These are phyloP conservation scores for Dendrolimus kikuchii DNA, from an alignment of 1,140 invertebrate genomes.

Conservation along the genomic window DNA sequence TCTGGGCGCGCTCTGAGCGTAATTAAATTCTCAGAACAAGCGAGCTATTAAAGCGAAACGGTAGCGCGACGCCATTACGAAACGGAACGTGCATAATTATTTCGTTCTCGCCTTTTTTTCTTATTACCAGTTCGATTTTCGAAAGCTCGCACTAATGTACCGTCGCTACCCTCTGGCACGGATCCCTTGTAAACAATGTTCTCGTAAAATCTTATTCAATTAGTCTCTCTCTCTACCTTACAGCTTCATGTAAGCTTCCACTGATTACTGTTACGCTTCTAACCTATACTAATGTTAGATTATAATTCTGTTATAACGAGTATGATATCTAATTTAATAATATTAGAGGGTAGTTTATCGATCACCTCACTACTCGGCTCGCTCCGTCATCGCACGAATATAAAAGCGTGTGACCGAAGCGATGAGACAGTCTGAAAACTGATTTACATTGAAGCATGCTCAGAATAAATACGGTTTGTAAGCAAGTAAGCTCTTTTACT, in stretches of 20 bases:
- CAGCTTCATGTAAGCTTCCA: conserved; percentile 21
- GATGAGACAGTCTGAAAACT: too few relatives aligned
- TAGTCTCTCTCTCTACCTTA: conserved; percentile 29
- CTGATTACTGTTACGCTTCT: not conserved
- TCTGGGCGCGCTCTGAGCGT: conserved; percentile 48
- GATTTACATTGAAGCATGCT: too few relatives aligned
- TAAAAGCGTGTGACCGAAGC: too few relatives aligned
- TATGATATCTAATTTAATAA: too few relatives aligned
- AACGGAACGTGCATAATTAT: conserved; percentile 71
- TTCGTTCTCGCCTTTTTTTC: conserved; percentile 67
- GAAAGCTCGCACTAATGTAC: conserved; percentile 57
- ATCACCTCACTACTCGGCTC: too few relatives aligned
- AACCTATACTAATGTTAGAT: too few relatives aligned
- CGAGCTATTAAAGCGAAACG: conserved; percentile 66
- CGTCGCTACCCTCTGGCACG: conserved; percentile 57
- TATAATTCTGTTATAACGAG: not conserved
- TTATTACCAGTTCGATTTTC: conserved; percentile 57
- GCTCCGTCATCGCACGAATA: too few relatives aligned
- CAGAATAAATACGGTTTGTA: too few relatives aligned
- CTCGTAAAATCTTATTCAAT: conserved; percentile 68
- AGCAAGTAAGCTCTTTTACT: too few relatives aligned
- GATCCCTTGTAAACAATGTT: conserved; percentile 61
- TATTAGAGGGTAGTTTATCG: too few relatives aligned
- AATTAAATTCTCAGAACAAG: conserved; percentile 70
- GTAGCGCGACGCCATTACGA: conserved; percentile 66